phyloP scores from a whole-genome alignment of 2,888 invertebrate genomes.

The Nomada goodeniana region DNA sequence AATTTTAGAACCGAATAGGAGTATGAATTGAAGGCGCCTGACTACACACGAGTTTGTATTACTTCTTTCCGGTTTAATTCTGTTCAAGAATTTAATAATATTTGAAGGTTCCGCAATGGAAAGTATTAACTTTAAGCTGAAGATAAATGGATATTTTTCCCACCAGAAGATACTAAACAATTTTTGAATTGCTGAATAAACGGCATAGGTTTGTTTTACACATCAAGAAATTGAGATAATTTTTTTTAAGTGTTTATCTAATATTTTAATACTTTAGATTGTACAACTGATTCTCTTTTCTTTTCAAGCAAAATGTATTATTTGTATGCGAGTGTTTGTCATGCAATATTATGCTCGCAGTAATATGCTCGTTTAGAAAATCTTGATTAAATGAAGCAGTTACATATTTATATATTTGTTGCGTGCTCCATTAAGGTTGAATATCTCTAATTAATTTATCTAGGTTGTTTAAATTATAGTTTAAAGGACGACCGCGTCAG shows the following conservation, averaged over 20 bases:
- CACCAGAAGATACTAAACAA: not conserved
- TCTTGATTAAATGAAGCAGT: not conserved
- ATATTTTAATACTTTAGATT: no score
- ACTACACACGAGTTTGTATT: not conserved
- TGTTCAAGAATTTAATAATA: no score
- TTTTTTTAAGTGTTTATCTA: not conserved
- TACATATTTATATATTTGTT: not conserved
- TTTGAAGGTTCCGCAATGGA: no score
- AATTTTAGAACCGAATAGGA: not conserved
- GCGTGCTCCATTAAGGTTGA: not conserved
- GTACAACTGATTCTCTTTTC: no score
- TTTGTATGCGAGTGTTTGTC: no score
- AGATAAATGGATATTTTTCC: no score
- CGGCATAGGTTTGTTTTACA: no score
- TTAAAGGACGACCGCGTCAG: constrained; percentile 66
- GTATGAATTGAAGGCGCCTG: not conserved
- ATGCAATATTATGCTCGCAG: no score
- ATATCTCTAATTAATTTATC: constrained; percentile 21
- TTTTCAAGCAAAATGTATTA: no score
- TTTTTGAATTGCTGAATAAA: not conserved
- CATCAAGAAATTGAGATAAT: not conserved
- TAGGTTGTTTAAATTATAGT: constrained; percentile 12
- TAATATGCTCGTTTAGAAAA: not conserved
- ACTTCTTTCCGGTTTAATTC: not conserved
- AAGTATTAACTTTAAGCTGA: no score